Evolutionary conservation across 2,797 vertebrate species (phyloP).

Genomic region (Notolabrus celidotus): DNA sequence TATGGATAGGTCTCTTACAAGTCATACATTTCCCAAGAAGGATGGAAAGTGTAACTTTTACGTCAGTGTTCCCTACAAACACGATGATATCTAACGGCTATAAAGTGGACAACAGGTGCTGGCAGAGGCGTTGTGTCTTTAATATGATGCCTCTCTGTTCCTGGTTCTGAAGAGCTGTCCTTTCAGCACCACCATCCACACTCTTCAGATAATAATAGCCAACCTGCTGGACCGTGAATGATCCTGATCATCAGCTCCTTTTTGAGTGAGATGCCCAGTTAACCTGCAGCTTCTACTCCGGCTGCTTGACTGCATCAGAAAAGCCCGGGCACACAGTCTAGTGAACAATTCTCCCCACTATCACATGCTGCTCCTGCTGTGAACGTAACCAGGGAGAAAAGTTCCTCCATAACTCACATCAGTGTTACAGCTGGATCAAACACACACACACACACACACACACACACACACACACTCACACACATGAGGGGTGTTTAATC

Average conservation of each 20-base stretch:
- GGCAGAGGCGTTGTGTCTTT: not conserved
- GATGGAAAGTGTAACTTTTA: not conserved
- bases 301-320: slow-evolving; percentile 44
- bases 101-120: not conserved
- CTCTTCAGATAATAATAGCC: slow-evolving; percentile 2
- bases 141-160: not conserved
- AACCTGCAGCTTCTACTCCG: slow-evolving; percentile 38
- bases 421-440: slow-evolving; percentile 8
- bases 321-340: slow-evolving; percentile 75
- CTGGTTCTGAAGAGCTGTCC: slow-evolving; percentile 57
- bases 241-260: slow-evolving; percentile 16
- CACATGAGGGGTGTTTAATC: slow-evolving; percentile 25
- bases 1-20: no score
- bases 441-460: slow-evolving; percentile 1
- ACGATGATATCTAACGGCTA: no score
- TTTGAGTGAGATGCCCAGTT: slow-evolving; percentile 12
- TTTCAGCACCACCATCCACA: slow-evolving; percentile 70
- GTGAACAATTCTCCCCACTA: slow-evolving; percentile 69
- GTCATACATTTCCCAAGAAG: no score
- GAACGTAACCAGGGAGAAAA: slow-evolving; percentile 34
- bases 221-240: not conserved
- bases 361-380: slow-evolving; percentile 73
- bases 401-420: slow-evolving; percentile 24
- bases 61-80: no score
- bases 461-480: not conserved